Conservation (phyloP, 1,140 invertebrate genomes). For the Brachionus asplanchnoidis region DNA sequence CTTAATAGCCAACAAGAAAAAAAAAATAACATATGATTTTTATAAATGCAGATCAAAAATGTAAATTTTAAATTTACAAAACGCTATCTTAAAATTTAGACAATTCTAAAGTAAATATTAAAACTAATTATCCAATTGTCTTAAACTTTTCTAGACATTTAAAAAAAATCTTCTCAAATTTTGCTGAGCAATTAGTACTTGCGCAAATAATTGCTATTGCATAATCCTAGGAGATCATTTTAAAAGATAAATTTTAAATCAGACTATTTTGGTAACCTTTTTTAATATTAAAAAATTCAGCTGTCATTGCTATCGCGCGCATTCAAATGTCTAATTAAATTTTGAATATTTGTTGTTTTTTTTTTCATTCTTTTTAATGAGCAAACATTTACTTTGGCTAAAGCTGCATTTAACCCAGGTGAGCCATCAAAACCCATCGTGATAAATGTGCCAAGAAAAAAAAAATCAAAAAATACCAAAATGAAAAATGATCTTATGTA, state of each 20-base stretch:
- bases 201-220: not conserved
- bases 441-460: not conserved
- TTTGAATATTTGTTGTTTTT: not conserved
- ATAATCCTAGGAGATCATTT: not conserved
- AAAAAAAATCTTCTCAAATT: not conserved
- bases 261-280: not conserved
- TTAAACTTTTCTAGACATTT: not conserved
- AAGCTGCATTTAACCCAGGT: not conserved
- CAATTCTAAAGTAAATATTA: not conserved
- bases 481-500: not conserved
- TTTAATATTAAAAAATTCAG: not conserved
- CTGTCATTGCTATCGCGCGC: not conserved
- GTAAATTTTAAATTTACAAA: conserved; percentile 11
- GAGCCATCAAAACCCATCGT: not conserved
- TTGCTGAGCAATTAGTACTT: not conserved
- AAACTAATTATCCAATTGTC: conserved; percentile 10
- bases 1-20: not conserved
- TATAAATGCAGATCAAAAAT: not conserved
- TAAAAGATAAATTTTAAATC: not conserved
- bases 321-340: not conserved
- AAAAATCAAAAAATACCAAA: not conserved
- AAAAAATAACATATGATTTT: not conserved
- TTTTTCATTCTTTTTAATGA: not conserved
- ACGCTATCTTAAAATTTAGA: conserved; percentile 18
- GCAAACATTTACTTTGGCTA: not conserved